Evolutionary conservation across 2,888 invertebrate species (phyloP).

Genomic region (Pandemis cinnamomeana): DNA sequence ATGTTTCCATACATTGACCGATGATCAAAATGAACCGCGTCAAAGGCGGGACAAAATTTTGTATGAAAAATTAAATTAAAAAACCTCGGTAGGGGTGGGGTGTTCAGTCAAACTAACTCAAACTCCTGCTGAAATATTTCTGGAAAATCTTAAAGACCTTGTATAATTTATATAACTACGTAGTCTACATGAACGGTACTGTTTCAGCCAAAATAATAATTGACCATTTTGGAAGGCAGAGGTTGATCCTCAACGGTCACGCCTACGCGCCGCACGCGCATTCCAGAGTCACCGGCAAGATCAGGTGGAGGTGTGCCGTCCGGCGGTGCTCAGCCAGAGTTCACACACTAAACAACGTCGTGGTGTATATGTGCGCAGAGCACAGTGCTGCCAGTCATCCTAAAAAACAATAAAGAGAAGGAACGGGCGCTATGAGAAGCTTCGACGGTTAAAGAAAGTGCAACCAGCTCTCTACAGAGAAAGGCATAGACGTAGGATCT

Average conservation of each 20-base stretch:
- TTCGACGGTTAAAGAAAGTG: background rate
- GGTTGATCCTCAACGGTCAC: constrained; percentile 51
- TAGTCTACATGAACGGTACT: background rate
- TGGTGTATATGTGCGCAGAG: constrained; percentile 42
- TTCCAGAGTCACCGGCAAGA: constrained; percentile 45
- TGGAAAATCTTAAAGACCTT: too few relatives aligned
- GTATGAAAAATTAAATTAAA: too few relatives aligned
- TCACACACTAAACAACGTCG: constrained; percentile 48
- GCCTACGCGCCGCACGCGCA: constrained; percentile 49
- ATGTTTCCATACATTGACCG: too few relatives aligned
- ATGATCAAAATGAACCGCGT: too few relatives aligned
- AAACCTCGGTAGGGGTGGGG: too few relatives aligned
- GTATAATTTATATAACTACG: too few relatives aligned
- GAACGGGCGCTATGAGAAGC: background rate
- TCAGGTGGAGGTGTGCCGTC: constrained; percentile 55
- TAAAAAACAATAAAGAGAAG: background rate
- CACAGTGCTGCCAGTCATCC: constrained; percentile 44
- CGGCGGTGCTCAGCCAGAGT: constrained; percentile 54
- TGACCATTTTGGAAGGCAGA: constrained; percentile 38
- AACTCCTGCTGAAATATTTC: too few relatives aligned
- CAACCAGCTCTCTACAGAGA: background rate
- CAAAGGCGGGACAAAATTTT: too few relatives aligned
- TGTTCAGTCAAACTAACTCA: too few relatives aligned
- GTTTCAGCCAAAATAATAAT: constrained; percentile 16
- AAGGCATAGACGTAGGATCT: too few relatives aligned